These are phyloP conservation scores for Carettochelys insculpta DNA, from an alignment of 2,113 vertebrate species.

Conservation along the genomic window DNA sequence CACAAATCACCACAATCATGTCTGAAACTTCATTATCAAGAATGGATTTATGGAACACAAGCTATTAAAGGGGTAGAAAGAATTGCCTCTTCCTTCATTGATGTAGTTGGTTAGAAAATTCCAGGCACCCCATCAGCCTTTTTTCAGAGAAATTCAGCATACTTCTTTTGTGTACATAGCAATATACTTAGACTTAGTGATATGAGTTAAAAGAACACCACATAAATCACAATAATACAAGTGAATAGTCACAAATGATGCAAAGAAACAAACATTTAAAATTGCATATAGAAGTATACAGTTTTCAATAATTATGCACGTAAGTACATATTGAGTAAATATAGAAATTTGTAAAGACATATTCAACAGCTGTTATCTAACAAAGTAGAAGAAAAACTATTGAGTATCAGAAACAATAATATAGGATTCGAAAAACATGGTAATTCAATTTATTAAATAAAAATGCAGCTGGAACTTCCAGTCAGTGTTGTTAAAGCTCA, in stretches of 20 bases:
- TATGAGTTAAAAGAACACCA: background rate
- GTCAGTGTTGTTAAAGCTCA: conserved; percentile 35
- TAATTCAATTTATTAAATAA: background rate
- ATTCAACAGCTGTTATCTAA: background rate
- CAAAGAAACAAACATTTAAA: background rate
- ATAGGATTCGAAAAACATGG: background rate
- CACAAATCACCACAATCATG: background rate
- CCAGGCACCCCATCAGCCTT: background rate
- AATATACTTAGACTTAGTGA: background rate
- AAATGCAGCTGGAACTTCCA: background rate
- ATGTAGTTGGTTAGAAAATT: background rate
- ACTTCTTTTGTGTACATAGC: background rate
- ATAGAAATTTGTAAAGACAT: background rate
- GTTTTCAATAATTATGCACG: background rate
- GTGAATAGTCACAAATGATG: background rate
- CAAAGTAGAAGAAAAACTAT: background rate
- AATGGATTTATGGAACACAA: background rate
- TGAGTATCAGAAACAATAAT: background rate
- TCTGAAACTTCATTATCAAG: background rate
- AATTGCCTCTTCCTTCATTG: background rate
- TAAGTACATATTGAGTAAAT: background rate
- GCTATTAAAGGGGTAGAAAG: background rate
- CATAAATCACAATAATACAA: background rate
- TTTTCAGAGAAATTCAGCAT: background rate
- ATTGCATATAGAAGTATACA: background rate